A percentile compares a stretch with the other conserved stretches of the same genome.
These are phyloP conservation scores for Plectrocnemia conspersa DNA, from an alignment of 1,140 invertebrate species.

Conservation along the genomic window DNA sequence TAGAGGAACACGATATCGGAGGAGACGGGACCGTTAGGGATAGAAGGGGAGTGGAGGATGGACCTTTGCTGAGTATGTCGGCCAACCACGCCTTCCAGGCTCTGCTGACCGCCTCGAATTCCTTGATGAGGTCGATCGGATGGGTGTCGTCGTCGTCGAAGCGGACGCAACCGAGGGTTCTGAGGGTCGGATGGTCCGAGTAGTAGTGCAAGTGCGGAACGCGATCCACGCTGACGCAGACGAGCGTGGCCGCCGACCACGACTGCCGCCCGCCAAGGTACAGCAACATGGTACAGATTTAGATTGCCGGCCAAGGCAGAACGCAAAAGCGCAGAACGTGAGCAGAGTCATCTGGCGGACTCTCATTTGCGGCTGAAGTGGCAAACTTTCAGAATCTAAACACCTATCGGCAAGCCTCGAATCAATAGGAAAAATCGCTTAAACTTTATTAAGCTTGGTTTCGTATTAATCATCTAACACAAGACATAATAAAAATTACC, in stretches of 20 bases:
- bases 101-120: slow-evolving; percentile 72
- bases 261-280: slow-evolving; percentile 24
- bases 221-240: slow-evolving; percentile 23
- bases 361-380: no score
- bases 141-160: slow-evolving; percentile 61
- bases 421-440: no score
- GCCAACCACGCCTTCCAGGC: slow-evolving; percentile 67
- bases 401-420: no score
- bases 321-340: no score
- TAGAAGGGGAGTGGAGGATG: slow-evolving; percentile 39
- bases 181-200: slow-evolving; percentile 64
- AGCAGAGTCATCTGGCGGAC: no score
- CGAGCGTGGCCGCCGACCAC: slow-evolving; percentile 6
- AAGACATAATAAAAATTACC: no score
- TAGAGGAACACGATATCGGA: slow-evolving; percentile 7
- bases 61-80: slow-evolving; percentile 69
- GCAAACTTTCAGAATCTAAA: no score
- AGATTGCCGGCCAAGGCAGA: no score
- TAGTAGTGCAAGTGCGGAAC: slow-evolving; percentile 57
- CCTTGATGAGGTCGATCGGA: slow-evolving; percentile 75
- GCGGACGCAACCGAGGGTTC: slow-evolving; percentile 42
- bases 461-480: no score
- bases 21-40: slow-evolving; percentile 22
- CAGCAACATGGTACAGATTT: slow-evolving; percentile 12
- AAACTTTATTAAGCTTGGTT: no score